Conservation (phyloP, 2,888 invertebrate species). For the Chirona hameri region DNA sequence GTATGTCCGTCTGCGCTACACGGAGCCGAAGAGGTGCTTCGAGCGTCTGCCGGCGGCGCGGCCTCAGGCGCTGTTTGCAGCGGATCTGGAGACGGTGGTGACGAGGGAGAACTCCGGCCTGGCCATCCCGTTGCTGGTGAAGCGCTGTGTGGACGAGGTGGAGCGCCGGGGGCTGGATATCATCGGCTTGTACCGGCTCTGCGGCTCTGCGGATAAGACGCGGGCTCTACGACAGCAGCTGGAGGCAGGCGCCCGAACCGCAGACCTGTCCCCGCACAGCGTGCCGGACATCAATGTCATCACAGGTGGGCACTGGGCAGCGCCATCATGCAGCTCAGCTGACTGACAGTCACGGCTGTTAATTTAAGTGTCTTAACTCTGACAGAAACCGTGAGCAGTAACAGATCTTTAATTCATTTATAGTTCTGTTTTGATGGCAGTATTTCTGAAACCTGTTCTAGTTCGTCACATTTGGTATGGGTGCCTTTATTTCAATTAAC, state of each 20-base stretch:
- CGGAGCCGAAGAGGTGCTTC: slow-evolving; percentile 82
- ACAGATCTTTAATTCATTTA: no score
- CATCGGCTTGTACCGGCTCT: slow-evolving; percentile 88
- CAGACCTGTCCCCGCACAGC: slow-evolving; percentile 90
- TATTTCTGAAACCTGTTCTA: no score
- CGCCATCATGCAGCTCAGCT: no score
- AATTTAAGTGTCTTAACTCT: no score
- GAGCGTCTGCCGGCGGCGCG: slow-evolving; percentile 56
- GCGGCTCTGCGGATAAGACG: slow-evolving; percentile 96
- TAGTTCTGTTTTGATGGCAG: no score
- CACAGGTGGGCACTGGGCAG: slow-evolving; percentile 64
- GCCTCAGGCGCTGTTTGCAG: slow-evolving; percentile 53
- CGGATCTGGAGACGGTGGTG: slow-evolving; percentile 55
- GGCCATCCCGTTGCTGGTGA: slow-evolving; percentile 82
- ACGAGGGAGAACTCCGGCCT: slow-evolving; percentile 61
- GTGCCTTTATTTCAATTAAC: no score
- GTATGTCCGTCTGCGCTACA: slow-evolving; percentile 80
- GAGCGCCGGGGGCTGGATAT: slow-evolving; percentile 91
- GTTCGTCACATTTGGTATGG: no score
- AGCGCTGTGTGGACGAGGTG: slow-evolving; percentile 92
- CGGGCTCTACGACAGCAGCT: slow-evolving; percentile 86
- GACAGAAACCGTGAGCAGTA: no score
- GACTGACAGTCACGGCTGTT: no score
- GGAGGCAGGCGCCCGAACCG: slow-evolving; percentile 82
- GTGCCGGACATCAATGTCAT: slow-evolving; percentile 99